A percentile compares a stretch with the other conserved stretches of the same genome.
These are phyloP conservation scores for Muscina levida DNA, from an alignment of 2,888 invertebrate genomes.

Conservation along the genomic window DNA sequence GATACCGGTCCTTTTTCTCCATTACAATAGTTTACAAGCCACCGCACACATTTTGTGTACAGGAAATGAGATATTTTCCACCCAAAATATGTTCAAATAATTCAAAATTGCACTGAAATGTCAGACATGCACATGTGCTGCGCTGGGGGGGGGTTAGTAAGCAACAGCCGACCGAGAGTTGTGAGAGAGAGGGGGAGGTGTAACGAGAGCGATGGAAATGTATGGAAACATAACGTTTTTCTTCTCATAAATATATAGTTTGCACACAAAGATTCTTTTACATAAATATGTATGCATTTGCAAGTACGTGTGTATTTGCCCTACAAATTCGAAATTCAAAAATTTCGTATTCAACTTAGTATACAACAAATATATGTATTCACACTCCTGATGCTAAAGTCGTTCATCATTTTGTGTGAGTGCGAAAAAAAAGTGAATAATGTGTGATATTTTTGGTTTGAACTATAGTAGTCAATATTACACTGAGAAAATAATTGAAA, in stretches of 20 bases:
- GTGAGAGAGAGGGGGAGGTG: no score
- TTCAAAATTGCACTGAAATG: background rate
- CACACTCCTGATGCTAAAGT: background rate
- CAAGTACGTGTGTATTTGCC: background rate
- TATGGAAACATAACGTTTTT: background rate
- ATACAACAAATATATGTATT: conserved; percentile 12
- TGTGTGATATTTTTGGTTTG: background rate
- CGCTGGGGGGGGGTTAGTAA: no score
- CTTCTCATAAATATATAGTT: conserved; percentile 5
- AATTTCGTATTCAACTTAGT: conserved; percentile 9
- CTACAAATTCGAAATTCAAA: background rate
- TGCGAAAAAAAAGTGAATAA: conserved; percentile 21
- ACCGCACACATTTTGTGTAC: background rate
- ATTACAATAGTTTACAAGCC: conserved; percentile 1
- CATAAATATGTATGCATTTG: background rate
- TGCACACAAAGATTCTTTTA: background rate
- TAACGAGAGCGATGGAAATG: background rate
- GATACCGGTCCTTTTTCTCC: background rate
- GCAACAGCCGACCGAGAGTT: no score
- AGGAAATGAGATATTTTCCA: conserved; percentile 27
- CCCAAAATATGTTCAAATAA: conserved; percentile 4
- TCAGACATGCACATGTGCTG: background rate
- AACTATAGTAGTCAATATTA: no score
- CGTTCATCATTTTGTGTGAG: conserved; percentile 21
- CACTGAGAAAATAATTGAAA: no score